Conservation (phyloP, 2,797 vertebrate genomes). For the Schizopygopsis pylzovi region DNA sequence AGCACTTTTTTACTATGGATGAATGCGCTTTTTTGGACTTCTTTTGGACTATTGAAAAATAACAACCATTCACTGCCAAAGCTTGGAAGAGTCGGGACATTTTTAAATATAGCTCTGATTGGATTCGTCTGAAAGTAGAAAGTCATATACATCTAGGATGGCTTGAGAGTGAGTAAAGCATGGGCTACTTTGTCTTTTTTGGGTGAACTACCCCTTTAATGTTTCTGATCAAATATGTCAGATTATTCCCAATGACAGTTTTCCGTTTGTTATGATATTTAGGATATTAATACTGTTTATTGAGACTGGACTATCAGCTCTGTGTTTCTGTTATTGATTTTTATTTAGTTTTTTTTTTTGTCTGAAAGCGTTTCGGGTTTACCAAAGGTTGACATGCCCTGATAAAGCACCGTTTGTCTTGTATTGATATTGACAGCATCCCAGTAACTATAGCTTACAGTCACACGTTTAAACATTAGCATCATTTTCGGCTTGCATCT, state of each 20-base stretch:
- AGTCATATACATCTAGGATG: not conserved
- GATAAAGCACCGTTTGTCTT: slow-evolving; percentile 27
- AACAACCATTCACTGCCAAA: no score
- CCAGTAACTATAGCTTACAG: slow-evolving; percentile 31
- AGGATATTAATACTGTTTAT: slow-evolving; percentile 2
- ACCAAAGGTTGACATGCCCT: slow-evolving; percentile 63
- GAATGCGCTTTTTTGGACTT: no score
- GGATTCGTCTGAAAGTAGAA: no score
- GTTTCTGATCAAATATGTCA: slow-evolving; percentile 75
- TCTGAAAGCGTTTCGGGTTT: slow-evolving; percentile 48
- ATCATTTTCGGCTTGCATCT: not conserved
- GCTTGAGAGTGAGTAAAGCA: not conserved
- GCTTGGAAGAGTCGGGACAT: no score
- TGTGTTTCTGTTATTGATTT: slow-evolving; percentile 64
- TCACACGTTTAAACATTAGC: slow-evolving; percentile 27
- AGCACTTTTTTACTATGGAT: no score
- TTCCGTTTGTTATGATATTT: slow-evolving; percentile 25
- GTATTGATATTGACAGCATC: slow-evolving; percentile 45
- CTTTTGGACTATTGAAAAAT: no score
- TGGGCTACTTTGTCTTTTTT: not conserved
- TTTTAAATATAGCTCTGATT: not conserved
- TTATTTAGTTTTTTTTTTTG: not conserved
- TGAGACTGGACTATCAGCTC: slow-evolving; percentile 52
- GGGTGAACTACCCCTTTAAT: slow-evolving; percentile 33
- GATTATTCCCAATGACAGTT: slow-evolving; percentile 65